Conservation (phyloP, 2,113 vertebrate species). For the Chloropsis cyanopogon region DNA sequence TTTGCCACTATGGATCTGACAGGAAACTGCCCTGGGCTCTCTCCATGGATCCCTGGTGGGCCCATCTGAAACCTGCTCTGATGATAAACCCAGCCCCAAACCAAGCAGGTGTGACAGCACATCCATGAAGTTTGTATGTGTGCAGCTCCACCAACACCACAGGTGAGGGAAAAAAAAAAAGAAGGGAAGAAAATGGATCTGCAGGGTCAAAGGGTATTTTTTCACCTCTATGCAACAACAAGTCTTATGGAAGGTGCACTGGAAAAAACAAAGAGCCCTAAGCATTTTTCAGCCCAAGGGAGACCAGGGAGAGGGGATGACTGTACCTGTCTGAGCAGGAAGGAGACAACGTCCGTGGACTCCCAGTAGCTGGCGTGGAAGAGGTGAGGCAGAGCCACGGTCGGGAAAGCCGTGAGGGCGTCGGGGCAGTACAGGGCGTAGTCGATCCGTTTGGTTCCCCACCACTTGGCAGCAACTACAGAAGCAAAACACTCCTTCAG, state of each 20-base stretch:
- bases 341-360: conserved; percentile 92
- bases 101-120: background rate
- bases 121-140: background rate
- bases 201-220: background rate
- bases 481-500: background rate
- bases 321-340: conserved; percentile 90
- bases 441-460: conserved; percentile 95
- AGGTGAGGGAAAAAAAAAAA: background rate
- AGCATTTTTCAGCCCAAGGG: background rate
- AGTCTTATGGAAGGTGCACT: background rate
- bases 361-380: conserved; percentile 99
- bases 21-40: background rate
- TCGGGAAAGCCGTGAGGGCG: conserved; percentile 91
- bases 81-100: background rate
- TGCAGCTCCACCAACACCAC: background rate
- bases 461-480: conserved; percentile 91
- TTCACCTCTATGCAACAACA: rapidly evolving
- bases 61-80: background rate
- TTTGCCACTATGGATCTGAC: background rate
- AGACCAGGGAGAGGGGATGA: background rate
- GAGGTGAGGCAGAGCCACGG: conserved; percentile 92
- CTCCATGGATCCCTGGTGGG: background rate
- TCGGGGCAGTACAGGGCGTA: conserved; percentile 95
- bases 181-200: background rate
- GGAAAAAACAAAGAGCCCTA: background rate